These are phyloP conservation scores for Halcyon senegalensis DNA, from an alignment of 2,113 vertebrate genomes.

Conservation along the genomic window DNA sequence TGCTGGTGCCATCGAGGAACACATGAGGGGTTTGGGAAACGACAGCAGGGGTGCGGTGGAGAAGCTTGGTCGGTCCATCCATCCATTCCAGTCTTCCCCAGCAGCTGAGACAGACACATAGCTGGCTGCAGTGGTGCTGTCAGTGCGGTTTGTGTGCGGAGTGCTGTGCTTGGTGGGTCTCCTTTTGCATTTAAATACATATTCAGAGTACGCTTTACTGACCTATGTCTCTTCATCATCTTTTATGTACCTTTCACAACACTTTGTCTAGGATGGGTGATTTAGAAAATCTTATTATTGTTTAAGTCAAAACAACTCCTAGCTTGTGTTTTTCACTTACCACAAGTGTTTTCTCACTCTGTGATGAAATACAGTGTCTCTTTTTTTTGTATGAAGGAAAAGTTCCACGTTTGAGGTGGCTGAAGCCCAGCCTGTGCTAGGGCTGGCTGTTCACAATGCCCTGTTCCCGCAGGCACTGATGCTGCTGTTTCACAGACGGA, in stretches of 20 bases:
- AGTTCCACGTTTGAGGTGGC: neutral
- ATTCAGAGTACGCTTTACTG: neutral
- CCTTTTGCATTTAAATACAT: neutral
- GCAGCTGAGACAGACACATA: rapidly evolving
- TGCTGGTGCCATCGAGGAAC: neutral
- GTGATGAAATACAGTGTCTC: neutral
- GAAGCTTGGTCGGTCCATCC: neutral
- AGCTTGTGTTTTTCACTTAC: neutral
- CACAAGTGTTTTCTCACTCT: neutral
- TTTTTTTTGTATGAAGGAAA: neutral
- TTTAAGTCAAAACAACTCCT: neutral
- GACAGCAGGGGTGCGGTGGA: rapidly evolving
- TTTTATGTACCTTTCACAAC: neutral
- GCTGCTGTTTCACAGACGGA: neutral
- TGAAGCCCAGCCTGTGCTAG: neutral
- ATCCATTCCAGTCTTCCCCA: rapidly evolving
- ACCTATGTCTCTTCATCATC: neutral
- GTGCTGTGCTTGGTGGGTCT: neutral
- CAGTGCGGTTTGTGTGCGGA: neutral
- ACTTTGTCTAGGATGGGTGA: neutral
- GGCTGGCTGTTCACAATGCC: too few relatives aligned
- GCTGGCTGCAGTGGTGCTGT: neutral
- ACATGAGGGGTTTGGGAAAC: rapidly evolving
- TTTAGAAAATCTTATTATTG: neutral
- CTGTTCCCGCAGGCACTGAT: neutral